Percentiles rank a stretch among this genome's conserved stretches.
Conservation (phyloP, 2,113 vertebrate species). For the Chinchilla lanigera region DNA sequence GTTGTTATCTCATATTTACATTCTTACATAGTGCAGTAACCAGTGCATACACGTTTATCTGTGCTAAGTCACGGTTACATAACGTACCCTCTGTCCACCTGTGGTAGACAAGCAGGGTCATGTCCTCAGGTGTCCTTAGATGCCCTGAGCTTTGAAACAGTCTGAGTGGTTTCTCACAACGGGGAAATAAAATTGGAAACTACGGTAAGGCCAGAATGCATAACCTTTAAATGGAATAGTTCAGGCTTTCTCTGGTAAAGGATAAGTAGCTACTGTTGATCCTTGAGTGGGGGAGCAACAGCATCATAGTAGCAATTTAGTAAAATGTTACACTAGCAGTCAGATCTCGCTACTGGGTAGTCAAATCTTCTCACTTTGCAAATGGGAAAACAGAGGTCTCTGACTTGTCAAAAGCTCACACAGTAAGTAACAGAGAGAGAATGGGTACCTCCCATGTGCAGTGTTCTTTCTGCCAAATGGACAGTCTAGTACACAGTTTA, state of each 20-base stretch:
- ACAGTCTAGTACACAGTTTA: not conserved
- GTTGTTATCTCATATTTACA: not conserved
- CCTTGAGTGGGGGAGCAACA: no score
- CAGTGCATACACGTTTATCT: not conserved
- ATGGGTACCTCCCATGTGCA: not conserved
- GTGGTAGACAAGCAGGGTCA: not conserved
- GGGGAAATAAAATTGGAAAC: not conserved
- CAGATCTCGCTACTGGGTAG: not conserved
- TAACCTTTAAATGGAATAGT: not conserved
- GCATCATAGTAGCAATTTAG: not conserved
- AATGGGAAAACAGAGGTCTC: not conserved
- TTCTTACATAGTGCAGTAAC: not conserved
- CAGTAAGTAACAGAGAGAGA: not conserved
- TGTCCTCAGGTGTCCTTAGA: not conserved
- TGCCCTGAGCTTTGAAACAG: not conserved
- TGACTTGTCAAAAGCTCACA: not conserved
- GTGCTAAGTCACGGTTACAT: not conserved
- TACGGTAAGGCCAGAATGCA: not conserved
- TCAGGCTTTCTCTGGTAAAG: not conserved
- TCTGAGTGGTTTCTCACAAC: not conserved
- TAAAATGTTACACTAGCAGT: not conserved
- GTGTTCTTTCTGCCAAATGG: not conserved
- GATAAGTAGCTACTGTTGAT: no score
- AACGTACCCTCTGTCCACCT: not conserved
- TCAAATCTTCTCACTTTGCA: not conserved